Evolutionary conservation across 2,888 invertebrate species (phyloP).

Genomic region (Caenorhabditis afra): DNA sequence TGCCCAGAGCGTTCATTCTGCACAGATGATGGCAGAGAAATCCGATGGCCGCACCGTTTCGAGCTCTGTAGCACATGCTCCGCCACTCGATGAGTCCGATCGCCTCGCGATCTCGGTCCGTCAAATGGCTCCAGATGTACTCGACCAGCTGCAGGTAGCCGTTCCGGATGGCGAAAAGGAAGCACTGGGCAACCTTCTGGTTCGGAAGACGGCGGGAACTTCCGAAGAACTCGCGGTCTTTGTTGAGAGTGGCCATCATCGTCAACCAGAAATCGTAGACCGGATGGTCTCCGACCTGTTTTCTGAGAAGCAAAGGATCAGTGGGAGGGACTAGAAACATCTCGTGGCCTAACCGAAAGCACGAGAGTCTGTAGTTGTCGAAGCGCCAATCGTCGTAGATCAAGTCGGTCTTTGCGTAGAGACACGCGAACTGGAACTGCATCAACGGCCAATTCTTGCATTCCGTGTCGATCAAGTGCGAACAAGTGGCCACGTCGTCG

Average conservation of each 20-base stretch:
- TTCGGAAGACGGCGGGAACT: slow-evolving; percentile 63
- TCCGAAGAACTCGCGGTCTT: slow-evolving; percentile 59
- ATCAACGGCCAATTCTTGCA: slow-evolving; percentile 68
- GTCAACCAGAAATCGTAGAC: slow-evolving; percentile 74
- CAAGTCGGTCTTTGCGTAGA: slow-evolving; percentile 65
- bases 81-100: slow-evolving; percentile 70
- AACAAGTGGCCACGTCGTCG: slow-evolving; percentile 66
- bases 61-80: slow-evolving; percentile 62
- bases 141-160: slow-evolving; percentile 66
- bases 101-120: slow-evolving; percentile 61
- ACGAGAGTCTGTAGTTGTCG: slow-evolving; percentile 63
- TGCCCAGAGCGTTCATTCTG: slow-evolving; percentile 62
- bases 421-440: slow-evolving; percentile 72
- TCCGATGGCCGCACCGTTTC: slow-evolving; percentile 64
- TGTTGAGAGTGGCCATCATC: slow-evolving; percentile 56
- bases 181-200: slow-evolving; percentile 66
- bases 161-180: slow-evolving; percentile 68
- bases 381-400: slow-evolving; percentile 66
- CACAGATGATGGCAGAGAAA: slow-evolving; percentile 67
- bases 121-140: slow-evolving; percentile 66
- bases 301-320: slow-evolving; percentile 52
- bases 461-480: slow-evolving; percentile 61
- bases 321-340: neutral
- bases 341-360: slow-evolving; percentile 60
- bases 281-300: slow-evolving; percentile 67